Evolutionary conservation across 2,888 invertebrate genomes (phyloP).

Genomic region (Cheilosia variabilis): DNA sequence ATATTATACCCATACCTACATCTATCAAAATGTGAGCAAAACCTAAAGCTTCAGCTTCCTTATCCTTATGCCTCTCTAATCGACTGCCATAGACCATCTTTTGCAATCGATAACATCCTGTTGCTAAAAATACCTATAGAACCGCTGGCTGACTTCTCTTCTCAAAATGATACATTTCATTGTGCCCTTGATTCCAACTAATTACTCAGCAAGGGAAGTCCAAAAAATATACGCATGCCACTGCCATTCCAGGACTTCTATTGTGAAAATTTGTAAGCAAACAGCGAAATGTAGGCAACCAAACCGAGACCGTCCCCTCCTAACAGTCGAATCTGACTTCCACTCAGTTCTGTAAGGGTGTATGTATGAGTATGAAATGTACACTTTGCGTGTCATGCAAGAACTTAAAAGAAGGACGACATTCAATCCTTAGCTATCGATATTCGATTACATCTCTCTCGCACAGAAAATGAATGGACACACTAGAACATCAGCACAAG

Average conservation of each 20-base stretch:
- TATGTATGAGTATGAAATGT: constrained; percentile 50
- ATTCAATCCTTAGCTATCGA: constrained; percentile 83
- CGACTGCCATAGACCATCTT: no score
- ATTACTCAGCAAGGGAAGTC: constrained; percentile 16
- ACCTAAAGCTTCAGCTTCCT: no score
- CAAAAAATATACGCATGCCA: neutral
- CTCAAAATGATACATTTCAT: neutral
- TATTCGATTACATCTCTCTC: constrained; percentile 82
- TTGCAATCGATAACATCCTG: no score
- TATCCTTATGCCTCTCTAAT: no score
- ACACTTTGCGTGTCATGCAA: constrained; percentile 77
- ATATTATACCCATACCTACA: no score
- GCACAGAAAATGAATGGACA: constrained; percentile 38
- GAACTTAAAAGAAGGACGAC: constrained; percentile 80
- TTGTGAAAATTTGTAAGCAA: constrained; percentile 12
- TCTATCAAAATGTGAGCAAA: no score
- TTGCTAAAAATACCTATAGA: neutral
- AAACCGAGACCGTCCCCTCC: constrained; percentile 7
- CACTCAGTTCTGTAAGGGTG: constrained; percentile 18
- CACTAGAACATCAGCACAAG: constrained; percentile 16
- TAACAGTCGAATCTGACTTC: constrained; percentile 1
- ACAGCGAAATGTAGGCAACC: constrained; percentile 15
- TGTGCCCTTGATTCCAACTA: constrained; percentile 24
- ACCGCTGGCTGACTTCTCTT: neutral
- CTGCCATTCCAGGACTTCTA: neutral